Base-by-base conservation (phyloP, 2,113 vertebrate genomes). In the Polypterus bichir region DNA sequence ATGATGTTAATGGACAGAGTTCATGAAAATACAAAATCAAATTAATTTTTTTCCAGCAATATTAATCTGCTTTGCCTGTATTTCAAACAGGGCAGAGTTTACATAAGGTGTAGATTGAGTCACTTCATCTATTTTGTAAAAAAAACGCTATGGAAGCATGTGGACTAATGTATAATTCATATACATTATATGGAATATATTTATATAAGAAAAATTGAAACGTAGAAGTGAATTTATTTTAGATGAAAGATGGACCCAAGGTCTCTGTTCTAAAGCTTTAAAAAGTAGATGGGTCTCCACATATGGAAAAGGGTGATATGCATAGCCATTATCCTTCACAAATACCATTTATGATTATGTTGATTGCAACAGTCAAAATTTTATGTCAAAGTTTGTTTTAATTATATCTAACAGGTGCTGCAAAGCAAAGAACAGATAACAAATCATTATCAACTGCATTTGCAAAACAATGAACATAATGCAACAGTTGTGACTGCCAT, bases 401-500 rank as follows among this genome's bases (percentile, higher is more conserved):
- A 80, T 83, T 79, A 76, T 64, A 63, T 66, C 49, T 73, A 81
- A 79, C 80, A 85, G 84, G 81, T 85, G 84, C 74, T 76, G 73
- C 70, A 48, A 72, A 77, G 70, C 68, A 65, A 57, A 67, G 71
- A 71, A 72, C 70, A 76, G 76, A 83, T 77, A 80, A 79, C 69
- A 63, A 81, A 74, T 74, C 81, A 76, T 80, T 51, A 51, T 51
- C 74, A 83, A 66, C 71, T 47, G 47, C 75, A 80, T 84, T 82
- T 80, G 77, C 81, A 81, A 82, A 81, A 83, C 82, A 85, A 80
- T 79, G 73, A 76, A 72, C 60, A 74, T 73, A 76, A 80, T 76
- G 76, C 69, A 65, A 68, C 72, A 76, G 70, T 82, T 79, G 80
- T 79, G 75, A 71, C 76, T 68, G 59, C 75, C 78, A 73, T 79